phyloP scores from a whole-genome alignment of 2,888 invertebrate genomes.

The Drosophila prolongata region DNA sequence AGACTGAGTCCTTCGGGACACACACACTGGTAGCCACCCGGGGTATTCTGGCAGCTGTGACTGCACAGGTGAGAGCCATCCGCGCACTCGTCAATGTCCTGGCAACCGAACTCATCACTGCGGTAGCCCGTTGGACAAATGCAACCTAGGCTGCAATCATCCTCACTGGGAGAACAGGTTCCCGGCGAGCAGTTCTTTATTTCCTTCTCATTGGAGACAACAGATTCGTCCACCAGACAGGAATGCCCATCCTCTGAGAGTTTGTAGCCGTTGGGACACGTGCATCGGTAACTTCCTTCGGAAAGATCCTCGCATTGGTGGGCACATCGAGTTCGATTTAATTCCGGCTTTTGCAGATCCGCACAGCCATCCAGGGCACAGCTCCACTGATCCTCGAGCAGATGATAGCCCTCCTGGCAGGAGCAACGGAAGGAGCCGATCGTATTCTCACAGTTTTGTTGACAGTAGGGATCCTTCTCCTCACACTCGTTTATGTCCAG shows the following conservation, averaged over 20 bases:
- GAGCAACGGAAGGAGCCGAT: slow-evolving; percentile 87
- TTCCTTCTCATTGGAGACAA: slow-evolving; percentile 75
- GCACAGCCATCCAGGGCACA: slow-evolving; percentile 83
- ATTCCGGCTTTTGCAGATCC: slow-evolving; percentile 78
- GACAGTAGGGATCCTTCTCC: slow-evolving; percentile 87
- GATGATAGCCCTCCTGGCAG: slow-evolving; percentile 86
- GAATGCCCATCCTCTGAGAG: slow-evolving; percentile 84
- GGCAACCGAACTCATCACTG: slow-evolving; percentile 77
- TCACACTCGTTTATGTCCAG: slow-evolving; percentile 95
- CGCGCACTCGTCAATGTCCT: slow-evolving; percentile 85
- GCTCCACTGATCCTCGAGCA: slow-evolving; percentile 83
- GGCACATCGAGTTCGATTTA: slow-evolving; percentile 84
- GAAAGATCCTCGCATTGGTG: slow-evolving; percentile 83
- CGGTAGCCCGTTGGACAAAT: slow-evolving; percentile 84
- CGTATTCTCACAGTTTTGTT: slow-evolving; percentile 87
- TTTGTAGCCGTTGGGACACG: slow-evolving; percentile 84
- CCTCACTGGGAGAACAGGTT: slow-evolving; percentile 81
- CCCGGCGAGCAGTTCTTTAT: slow-evolving; percentile 81
- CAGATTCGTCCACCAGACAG: slow-evolving; percentile 84
- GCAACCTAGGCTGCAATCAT: slow-evolving; percentile 85
- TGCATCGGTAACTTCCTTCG: slow-evolving; percentile 83
- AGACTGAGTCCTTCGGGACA: slow-evolving; percentile 84
- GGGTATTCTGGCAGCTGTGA: slow-evolving; percentile 86
- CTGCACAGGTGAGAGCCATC: slow-evolving; percentile 85
- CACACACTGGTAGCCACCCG: slow-evolving; percentile 85